Base-by-base conservation (phyloP, 2,888 invertebrate genomes). In the Spicauda simplicius region DNA sequence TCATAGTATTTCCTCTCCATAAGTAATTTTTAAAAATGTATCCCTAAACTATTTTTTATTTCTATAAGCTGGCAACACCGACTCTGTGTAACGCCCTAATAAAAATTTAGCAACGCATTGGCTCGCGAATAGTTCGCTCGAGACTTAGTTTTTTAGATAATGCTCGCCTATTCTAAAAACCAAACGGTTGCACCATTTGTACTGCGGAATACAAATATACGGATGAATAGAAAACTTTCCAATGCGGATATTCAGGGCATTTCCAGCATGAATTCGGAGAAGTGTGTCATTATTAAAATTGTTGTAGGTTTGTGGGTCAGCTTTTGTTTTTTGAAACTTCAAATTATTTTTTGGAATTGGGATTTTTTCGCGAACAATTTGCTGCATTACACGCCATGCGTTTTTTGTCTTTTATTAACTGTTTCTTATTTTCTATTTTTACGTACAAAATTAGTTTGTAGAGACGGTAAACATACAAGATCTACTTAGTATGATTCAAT, bases 31-130 rank as follows among this genome's bases (percentile, higher is more conserved):
- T 4, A 25, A 25, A 25, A 33, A 10, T 33, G 33, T 30, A 5
- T 8, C 33, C 33, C 33, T 33, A 33, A 6, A 33, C 7, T 6
- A 6, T 33, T 33, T 33, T 33, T 33, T 33, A 33, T 33, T 33
- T 30, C 7, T 30, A 3, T 30, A 30, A 33, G 33, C 8, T 33
- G 33, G 33, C 33, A 33, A 33, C 33, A 33, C 8, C 7, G 33
- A 33, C 33, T 33, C 33, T 1, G 33, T 33, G 7, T 33, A 10
- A 33, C 8, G 58, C 10, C 76, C 76, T 79, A 77, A 80, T 82
- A 82, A 82, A 81, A 83, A 80, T 79, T 80, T 80, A 72, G 80
- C 78, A 69, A 64, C 61, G 64, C 30, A 61, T 53, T 56, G 63
- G 37, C 59, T 65, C 41, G 61, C 30, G 62, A 64, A 70, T 61